Conservation (phyloP, 2,797 vertebrate genomes). For the Chelon auratus region DNA sequence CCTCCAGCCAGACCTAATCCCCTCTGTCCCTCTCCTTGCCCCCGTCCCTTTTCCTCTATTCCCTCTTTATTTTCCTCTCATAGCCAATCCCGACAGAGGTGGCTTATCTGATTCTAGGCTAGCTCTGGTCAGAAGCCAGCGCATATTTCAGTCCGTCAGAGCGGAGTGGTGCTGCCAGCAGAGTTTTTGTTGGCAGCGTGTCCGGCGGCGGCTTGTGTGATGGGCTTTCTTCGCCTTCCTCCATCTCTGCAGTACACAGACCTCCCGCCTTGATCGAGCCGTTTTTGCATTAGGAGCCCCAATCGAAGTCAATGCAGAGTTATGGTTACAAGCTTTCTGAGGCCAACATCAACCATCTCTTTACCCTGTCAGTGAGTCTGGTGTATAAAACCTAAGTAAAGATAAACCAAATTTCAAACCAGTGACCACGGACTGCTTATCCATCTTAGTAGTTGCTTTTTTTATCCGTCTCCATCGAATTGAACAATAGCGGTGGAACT, state of each 20-base stretch:
- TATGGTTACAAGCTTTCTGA: constrained; percentile 8
- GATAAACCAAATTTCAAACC: not conserved
- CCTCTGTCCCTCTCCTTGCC: constrained; percentile 25
- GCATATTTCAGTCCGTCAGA: constrained; percentile 62
- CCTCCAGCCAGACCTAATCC: constrained; percentile 29
- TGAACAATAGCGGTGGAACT: not conserved
- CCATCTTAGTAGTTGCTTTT: not conserved
- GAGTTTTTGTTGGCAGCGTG: constrained; percentile 61
- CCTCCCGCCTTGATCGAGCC: constrained; percentile 18
- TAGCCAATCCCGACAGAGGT: constrained; percentile 44
- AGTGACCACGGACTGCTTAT: constrained; percentile 2
- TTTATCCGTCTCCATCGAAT: not conserved
- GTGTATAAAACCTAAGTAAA: not conserved
- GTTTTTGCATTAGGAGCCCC: too few species aligned
- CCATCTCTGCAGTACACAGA: constrained; percentile 47
- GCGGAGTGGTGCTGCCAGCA: constrained; percentile 42
- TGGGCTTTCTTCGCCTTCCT: constrained; percentile 43
- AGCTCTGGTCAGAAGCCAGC: constrained; percentile 60
- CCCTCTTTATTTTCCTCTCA: constrained; percentile 48
- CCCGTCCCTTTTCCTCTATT: constrained; percentile 24
- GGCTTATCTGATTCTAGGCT: constrained; percentile 69
- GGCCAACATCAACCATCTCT: not conserved
- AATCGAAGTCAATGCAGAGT: not conserved
- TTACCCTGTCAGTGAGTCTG: not conserved
- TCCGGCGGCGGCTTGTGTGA: constrained; percentile 43